These are phyloP conservation scores for Adrianichthys oophorus DNA, from an alignment of 2,797 vertebrate genomes.

Conservation along the genomic window DNA sequence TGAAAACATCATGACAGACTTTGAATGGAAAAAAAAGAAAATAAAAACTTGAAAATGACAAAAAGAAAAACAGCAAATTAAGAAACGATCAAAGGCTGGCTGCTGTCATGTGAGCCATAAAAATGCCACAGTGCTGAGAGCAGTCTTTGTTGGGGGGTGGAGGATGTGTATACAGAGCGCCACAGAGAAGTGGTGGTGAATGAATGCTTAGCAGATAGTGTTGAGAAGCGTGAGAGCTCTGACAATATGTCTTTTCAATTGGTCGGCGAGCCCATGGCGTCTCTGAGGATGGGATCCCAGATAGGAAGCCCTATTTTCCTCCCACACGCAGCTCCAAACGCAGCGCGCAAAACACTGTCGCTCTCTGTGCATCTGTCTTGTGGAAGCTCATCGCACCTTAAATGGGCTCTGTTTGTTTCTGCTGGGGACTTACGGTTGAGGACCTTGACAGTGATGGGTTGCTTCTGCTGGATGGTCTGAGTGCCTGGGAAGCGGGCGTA, in stretches of 20 bases:
- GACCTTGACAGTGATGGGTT: slow-evolving; percentile 93
- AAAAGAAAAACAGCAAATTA: slow-evolving; percentile 14
- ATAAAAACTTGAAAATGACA: slow-evolving; percentile 29
- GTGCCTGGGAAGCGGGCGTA: slow-evolving; percentile 98
- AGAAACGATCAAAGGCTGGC: slow-evolving; percentile 4
- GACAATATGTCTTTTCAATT: slow-evolving; percentile 71
- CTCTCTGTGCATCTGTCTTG: slow-evolving; percentile 3
- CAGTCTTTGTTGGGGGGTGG: slow-evolving; percentile 52
- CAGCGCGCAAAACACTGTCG: slow-evolving; percentile 1
- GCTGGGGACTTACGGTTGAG: slow-evolving; percentile 84
- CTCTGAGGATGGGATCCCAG: slow-evolving; percentile 48
- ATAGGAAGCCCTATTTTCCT: slow-evolving; percentile 53
- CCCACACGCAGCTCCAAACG: slow-evolving; percentile 41
- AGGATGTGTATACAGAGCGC: slow-evolving; percentile 23
- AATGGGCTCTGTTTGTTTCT: not conserved
- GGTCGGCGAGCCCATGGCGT: slow-evolving; percentile 42
- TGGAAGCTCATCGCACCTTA: slow-evolving; percentile 15
- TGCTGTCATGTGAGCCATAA: slow-evolving; percentile 5
- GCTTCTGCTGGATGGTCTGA: slow-evolving; percentile 98
- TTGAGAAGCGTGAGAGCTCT: slow-evolving; percentile 32
- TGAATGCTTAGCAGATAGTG: slow-evolving; percentile 40
- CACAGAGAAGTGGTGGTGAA: slow-evolving; percentile 44
- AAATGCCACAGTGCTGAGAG: slow-evolving; percentile 34
- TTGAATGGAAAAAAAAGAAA: slow-evolving; percentile 32
- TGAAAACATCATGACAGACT: slow-evolving; percentile 48